Percentiles rank a stretch among this genome's conserved stretches.
These are phyloP conservation scores for Molanna angustata DNA, from an alignment of 2,888 invertebrate species.

Conservation along the genomic window DNA sequence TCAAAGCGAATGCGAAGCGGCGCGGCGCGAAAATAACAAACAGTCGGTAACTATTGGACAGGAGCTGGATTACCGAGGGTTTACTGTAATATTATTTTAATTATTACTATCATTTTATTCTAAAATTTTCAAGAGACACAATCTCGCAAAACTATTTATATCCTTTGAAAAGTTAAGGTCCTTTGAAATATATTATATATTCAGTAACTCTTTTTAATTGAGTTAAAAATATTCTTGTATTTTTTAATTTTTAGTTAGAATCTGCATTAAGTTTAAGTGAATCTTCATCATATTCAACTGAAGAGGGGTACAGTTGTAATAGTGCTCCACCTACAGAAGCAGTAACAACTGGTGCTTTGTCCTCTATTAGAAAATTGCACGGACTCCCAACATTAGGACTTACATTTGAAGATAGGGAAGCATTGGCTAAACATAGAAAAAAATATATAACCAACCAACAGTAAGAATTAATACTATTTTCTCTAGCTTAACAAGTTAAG, in stretches of 20 bases:
- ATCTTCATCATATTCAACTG: conserved; percentile 32
- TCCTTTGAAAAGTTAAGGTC: no score
- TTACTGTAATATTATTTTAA: no score
- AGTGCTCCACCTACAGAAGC: conserved; percentile 2
- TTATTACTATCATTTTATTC: no score
- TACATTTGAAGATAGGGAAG: conserved; percentile 44
- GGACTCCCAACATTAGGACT: conserved; percentile 35
- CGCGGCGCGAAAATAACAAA: no score
- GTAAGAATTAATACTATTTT: background rate
- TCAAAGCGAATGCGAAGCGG: no score
- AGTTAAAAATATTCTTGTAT: background rate
- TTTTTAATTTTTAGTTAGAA: conserved; percentile 32
- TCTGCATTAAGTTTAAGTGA: conserved; percentile 36
- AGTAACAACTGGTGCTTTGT: background rate
- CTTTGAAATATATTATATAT: no score
- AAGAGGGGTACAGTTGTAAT: conserved; percentile 19
- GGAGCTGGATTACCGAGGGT: no score
- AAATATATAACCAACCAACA: conserved; percentile 26
- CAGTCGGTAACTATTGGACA: no score
- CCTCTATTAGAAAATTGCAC: conserved; percentile 28
- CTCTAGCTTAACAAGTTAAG: background rate
- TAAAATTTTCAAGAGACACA: no score
- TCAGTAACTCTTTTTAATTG: no score
- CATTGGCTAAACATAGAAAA: conserved; percentile 43
- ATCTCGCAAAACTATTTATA: no score